Base-by-base conservation (phyloP, 2,113 vertebrate species). In the Mugil cephalus region DNA sequence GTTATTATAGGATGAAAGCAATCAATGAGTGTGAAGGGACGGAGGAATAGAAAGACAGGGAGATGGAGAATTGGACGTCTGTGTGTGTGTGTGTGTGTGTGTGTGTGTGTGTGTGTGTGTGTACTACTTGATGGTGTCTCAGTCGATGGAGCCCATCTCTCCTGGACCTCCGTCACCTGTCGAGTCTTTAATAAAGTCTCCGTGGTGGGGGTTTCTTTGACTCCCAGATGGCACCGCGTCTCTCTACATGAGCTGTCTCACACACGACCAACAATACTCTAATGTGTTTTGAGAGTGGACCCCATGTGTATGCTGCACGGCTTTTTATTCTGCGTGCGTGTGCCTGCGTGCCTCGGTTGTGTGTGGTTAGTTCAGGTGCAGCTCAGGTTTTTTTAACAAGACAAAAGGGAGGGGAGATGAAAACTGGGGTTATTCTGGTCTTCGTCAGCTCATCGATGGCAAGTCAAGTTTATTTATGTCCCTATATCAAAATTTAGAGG, bases 101-200 rank as follows among this genome's bases (percentile, higher is more conserved):
- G 50, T 69, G 65, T 62, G 19, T 42, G 67, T 3, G 18, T 46
- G 50, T 69, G 65, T 62, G 19, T 42, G 60, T 69, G 64, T 30
- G 69, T 42, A 21, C 51, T 48, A 51, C 42, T 48, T 64, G 19
- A 50, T 45, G 63, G 39, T 42, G 7, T 51, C 35, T 66, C 6
- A 45, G 65, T 56, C 30, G 10, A 81, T 77, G 79, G 42, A 77
- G 39, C 45, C 69, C 59, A 34, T 79, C 77, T 84, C 70, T 73
- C 24, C 47, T 14, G 54, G 59, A 81, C 53, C 77, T 66, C 64
- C 8, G 15, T 82, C 84, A 89, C 77, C 81, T 88, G 87, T 85
- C 69, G 72, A 52, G 77, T 86, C 77, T 87, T 83, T 88, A 85
- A 89, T 92, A 87, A 89, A 89, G 79, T 81, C 72, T 70, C 72